phyloP scores from a whole-genome alignment of 2,797 vertebrate genomes.

The Mormyrops attenuatus region DNA sequence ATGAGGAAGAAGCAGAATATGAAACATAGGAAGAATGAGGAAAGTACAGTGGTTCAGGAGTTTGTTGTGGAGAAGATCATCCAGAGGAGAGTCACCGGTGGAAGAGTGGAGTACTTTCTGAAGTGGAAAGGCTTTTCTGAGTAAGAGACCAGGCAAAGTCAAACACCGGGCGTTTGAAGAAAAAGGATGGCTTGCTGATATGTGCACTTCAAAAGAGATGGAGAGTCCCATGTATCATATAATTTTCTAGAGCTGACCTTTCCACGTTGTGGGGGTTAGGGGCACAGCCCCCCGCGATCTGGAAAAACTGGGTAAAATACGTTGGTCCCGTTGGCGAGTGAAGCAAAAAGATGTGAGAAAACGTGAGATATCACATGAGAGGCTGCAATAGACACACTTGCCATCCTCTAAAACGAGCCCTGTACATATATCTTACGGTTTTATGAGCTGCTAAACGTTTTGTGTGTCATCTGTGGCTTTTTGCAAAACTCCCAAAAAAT shows the following conservation, averaged over 20 bases:
- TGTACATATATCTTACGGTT: not conserved
- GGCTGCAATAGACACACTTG: not conserved
- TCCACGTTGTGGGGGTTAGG: not conserved
- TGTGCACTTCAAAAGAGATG: not conserved
- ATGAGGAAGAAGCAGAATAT: slow-evolving; percentile 99
- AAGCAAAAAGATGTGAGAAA: not conserved
- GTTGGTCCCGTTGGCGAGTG: not conserved
- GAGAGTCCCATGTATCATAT: not conserved
- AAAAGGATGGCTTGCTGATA: not conserved
- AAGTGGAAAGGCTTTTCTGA: slow-evolving; percentile 99
- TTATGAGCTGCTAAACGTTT: not conserved
- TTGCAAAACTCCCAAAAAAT: not conserved
- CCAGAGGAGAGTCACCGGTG: slow-evolving; percentile 80
- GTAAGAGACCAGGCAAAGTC: slow-evolving; percentile 62
- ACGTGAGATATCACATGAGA: not conserved
- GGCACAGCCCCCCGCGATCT: not conserved
- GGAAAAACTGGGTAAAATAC: not conserved
- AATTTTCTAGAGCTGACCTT: not conserved
- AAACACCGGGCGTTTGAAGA: not conserved
- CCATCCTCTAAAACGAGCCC: not conserved
- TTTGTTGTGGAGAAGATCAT: slow-evolving; percentile 95
- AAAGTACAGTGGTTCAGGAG: slow-evolving; percentile 86
- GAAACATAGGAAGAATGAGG: slow-evolving; percentile 95
- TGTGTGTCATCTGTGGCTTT: not conserved
- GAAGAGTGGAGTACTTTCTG: slow-evolving; percentile 93